These are phyloP conservation scores for Eupithecia exiguata DNA, from an alignment of 2,888 invertebrate species.

Conservation along the genomic window DNA sequence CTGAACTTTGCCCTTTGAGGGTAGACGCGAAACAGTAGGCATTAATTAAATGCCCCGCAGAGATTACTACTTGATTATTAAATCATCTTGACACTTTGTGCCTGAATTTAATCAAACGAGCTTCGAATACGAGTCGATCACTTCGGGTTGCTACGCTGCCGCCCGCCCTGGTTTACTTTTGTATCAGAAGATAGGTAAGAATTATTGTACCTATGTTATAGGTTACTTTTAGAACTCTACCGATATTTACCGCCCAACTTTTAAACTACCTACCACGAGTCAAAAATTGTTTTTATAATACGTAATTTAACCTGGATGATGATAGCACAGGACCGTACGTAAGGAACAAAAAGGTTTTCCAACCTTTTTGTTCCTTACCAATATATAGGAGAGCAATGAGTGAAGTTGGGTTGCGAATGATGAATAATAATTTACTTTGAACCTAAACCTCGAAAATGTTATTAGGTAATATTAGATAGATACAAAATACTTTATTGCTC, in stretches of 20 bases:
- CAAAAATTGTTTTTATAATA: neutral
- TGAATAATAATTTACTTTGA: too few species aligned
- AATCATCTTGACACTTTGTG: slow-evolving; percentile 24
- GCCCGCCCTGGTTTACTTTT: neutral
- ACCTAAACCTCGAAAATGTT: too few species aligned
- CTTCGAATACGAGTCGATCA: neutral
- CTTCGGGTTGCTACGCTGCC: neutral
- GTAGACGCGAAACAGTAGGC: slow-evolving; percentile 15
- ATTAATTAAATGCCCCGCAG: slow-evolving; percentile 30
- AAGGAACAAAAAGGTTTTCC: too few species aligned
- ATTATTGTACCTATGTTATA: neutral
- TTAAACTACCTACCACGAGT: too few species aligned
- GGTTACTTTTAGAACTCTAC: neutral
- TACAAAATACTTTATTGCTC: too few species aligned
- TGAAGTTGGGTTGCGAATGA: too few species aligned
- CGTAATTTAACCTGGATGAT: neutral
- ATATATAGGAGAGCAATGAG: too few species aligned
- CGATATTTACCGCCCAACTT: neutral
- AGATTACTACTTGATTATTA: slow-evolving; percentile 26
- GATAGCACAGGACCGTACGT: too few species aligned
- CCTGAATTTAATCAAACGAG: slow-evolving; percentile 13
- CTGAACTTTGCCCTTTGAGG: slow-evolving; percentile 19
- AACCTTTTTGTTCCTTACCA: too few species aligned
- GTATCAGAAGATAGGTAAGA: neutral
- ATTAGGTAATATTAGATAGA: too few species aligned